Conservation (phyloP, 1,140 invertebrate species). For the Portunus trituberculatus region DNA sequence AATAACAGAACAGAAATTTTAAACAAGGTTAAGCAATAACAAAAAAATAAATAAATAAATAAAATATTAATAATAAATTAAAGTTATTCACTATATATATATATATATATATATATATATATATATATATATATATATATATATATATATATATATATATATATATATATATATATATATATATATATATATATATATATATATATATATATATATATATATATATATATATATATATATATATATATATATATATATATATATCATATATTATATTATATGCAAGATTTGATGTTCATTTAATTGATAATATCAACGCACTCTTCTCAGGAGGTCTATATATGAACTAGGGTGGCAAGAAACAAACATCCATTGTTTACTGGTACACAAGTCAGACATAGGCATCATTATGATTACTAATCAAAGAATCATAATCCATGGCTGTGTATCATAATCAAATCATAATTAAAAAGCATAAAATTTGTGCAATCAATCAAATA, state of each 20-base stretch:
- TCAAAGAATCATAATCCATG: no score
- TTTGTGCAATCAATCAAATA: no score
- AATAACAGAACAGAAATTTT: background rate
- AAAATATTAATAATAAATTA: no score
- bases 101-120: background rate
- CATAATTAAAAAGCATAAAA: no score
- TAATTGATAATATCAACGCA: background rate
- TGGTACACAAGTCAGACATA: no score
- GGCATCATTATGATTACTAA: no score
- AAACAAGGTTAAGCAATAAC: no score
- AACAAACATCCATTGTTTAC: no score
- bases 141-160: conserved; percentile 44
- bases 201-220: conserved; percentile 8
- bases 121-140: conserved; percentile 42
- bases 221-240: conserved; percentile 50
- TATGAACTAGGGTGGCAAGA: no score
- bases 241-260: conserved; percentile 48
- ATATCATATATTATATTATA: background rate
- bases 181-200: conserved; percentile 27
- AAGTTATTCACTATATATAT: background rate
- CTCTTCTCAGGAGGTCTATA: no score
- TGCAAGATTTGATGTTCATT: background rate
- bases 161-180: conserved; percentile 11
- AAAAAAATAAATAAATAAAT: background rate
- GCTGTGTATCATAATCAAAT: no score